phyloP scores from a whole-genome alignment of 1,140 invertebrate genomes.

The Octopus sinensis region DNA sequence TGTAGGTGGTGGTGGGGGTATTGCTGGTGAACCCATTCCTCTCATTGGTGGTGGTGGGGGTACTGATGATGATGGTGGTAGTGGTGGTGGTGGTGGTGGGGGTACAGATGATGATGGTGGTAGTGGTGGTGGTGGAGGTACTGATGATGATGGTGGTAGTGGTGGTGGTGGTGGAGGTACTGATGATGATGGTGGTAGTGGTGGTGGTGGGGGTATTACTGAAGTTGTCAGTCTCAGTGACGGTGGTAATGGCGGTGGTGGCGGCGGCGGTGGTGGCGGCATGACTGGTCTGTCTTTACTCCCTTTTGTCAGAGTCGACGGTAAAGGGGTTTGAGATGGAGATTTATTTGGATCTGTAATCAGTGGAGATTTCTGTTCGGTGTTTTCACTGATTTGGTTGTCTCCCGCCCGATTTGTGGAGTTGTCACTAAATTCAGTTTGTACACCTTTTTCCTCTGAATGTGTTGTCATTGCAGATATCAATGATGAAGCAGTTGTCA shows the following conservation, averaged over 20 bases:
- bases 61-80: conserved; percentile 25
- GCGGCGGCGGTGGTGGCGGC: conserved; percentile 14
- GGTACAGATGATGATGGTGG: conserved; percentile 18
- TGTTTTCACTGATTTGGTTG: not conserved
- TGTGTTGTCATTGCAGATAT: conserved; percentile 18
- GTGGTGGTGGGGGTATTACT: conserved; percentile 29
- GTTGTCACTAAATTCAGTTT: conserved; percentile 31
- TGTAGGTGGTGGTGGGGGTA: conserved; percentile 12
- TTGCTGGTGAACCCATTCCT: conserved; percentile 20
- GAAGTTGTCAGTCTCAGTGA: conserved; percentile 57
- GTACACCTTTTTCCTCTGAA: conserved; percentile 35
- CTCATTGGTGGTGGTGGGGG: conserved; percentile 19
- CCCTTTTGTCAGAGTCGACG: not conserved
- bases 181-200: conserved; percentile 37
- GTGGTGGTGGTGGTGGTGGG: conserved; percentile 42
- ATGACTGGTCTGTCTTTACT: not conserved
- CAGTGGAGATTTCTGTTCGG: not conserved
- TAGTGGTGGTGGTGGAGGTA: conserved; percentile 23
- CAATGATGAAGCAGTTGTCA: conserved; percentile 23
- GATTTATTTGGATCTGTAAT: conserved; percentile 15
- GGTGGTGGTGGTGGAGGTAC: conserved; percentile 24
- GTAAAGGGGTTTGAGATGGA: conserved; percentile 17
- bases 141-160: conserved; percentile 9
- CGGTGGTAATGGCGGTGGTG: conserved; percentile 13
- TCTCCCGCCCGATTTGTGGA: not conserved